Conservation (phyloP, 2,888 invertebrate genomes). For the Pandemis cinnamomeana region DNA sequence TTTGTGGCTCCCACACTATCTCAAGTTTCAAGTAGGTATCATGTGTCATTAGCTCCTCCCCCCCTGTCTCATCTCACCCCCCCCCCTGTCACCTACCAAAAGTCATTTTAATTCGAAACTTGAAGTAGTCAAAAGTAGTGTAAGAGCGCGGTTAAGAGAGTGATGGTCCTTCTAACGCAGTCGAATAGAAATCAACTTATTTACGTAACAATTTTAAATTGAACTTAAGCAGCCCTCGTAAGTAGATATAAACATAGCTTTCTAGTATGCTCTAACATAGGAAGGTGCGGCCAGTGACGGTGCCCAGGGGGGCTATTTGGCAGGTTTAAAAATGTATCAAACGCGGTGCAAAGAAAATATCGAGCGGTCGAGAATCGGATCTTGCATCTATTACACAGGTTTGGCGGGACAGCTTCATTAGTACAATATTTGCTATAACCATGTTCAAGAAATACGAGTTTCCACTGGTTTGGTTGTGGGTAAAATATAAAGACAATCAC, state of each 20-base stretch:
- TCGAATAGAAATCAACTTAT: neutral
- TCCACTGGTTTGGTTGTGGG: too few relatives aligned
- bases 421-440: neutral
- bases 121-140: too few relatives aligned
- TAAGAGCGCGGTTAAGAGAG: too few relatives aligned
- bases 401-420: conserved; percentile 1
- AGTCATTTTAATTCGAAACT: too few relatives aligned
- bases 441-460: too few relatives aligned
- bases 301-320: conserved; percentile 66
- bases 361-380: conserved; percentile 43
- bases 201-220: neutral
- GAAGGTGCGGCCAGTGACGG: conserved; percentile 33
- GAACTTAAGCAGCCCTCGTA: neutral
- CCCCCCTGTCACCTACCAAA: too few relatives aligned
- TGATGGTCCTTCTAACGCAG: too few relatives aligned
- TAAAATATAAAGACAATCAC: too few relatives aligned
- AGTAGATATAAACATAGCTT: conserved; percentile 1
- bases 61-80: too few relatives aligned
- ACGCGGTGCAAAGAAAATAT: conserved; percentile 59
- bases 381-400: conserved; percentile 24
- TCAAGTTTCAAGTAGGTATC: too few relatives aligned
- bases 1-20: too few relatives aligned
- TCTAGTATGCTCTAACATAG: neutral
- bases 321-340: conserved; percentile 76
- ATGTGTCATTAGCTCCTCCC: too few relatives aligned